Evolutionary conservation across 2,797 vertebrate species (phyloP).

Genomic region (Platyrinchus mystaceus): DNA sequence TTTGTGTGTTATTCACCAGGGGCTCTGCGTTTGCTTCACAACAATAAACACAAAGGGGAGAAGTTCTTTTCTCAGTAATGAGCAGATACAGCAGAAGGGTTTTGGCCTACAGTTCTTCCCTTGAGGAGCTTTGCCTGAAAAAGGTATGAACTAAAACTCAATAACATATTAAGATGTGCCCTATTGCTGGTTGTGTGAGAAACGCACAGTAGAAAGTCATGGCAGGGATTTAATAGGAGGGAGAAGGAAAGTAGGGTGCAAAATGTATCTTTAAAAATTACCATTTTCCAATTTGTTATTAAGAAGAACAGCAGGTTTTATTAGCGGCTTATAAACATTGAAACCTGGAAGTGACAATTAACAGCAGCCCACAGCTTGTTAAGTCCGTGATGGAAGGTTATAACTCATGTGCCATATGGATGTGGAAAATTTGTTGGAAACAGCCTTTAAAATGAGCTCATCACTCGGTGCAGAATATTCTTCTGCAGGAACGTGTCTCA

Average conservation of each 20-base stretch:
- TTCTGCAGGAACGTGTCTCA: not conserved
- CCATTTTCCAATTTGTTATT: not conserved
- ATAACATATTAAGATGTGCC: not conserved
- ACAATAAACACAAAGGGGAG: not conserved
- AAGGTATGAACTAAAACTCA: not conserved
- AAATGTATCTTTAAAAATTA: not conserved
- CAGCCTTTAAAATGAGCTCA: conserved; percentile 21
- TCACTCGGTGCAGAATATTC: not conserved
- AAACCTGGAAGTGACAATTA: not conserved
- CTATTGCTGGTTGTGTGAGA: not conserved
- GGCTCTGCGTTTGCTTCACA: not conserved
- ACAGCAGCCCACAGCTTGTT: not conserved
- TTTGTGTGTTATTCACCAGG: not conserved
- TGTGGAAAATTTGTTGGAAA: not conserved
- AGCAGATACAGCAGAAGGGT: not conserved
- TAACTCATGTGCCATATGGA: conserved; percentile 37
- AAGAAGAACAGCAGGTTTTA: not conserved
- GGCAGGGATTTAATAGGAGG: not conserved
- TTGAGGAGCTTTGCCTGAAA: not conserved
- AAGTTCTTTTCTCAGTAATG: not conserved
- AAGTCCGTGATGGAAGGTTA: conserved; percentile 13
- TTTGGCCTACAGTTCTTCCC: not conserved
- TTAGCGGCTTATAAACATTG: not conserved
- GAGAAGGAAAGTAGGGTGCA: not conserved
- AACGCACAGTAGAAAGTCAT: not conserved